Percentiles rank a stretch among this genome's conserved stretches.
These are phyloP conservation scores for Scatophagus argus DNA, from an alignment of 2,113 vertebrate genomes.

Conservation along the genomic window DNA sequence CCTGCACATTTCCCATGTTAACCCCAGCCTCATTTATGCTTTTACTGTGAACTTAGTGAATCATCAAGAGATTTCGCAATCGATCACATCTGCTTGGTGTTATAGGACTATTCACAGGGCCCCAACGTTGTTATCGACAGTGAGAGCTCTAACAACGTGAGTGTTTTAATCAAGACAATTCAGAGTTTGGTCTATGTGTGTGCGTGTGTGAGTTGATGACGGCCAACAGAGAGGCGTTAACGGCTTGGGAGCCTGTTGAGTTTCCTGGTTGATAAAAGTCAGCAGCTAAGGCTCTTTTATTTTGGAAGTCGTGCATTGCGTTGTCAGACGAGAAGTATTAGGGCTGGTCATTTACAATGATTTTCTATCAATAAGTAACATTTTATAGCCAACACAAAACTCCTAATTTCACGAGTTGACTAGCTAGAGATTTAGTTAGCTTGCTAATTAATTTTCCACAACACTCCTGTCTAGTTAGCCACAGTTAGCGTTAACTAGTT, in stretches of 20 bases:
- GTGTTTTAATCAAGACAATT: neutral
- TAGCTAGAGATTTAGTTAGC: neutral
- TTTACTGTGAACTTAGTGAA: constrained; percentile 4
- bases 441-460: neutral
- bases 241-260: constrained; percentile 7
- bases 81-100: neutral
- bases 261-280: constrained; percentile 25
- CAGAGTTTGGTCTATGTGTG: neutral
- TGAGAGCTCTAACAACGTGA: neutral
- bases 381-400: neutral
- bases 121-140: neutral
- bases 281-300: neutral
- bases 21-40: neutral
- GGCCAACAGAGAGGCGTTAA: constrained; percentile 40
- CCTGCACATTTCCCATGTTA: constrained; percentile 9
- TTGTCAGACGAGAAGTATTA: constrained; percentile 1
- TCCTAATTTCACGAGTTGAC: neutral
- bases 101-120: neutral
- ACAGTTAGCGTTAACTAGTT: constrained; percentile 33
- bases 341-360: constrained; percentile 8
- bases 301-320: neutral
- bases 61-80: constrained; percentile 33
- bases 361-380: neutral
- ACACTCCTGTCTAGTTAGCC: neutral
- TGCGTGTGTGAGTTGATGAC: neutral